Percentiles rank a stretch among this genome's conserved stretches.
phyloP scores from a whole-genome alignment of 2,888 invertebrate genomes.

The Vesta saturnalis region DNA sequence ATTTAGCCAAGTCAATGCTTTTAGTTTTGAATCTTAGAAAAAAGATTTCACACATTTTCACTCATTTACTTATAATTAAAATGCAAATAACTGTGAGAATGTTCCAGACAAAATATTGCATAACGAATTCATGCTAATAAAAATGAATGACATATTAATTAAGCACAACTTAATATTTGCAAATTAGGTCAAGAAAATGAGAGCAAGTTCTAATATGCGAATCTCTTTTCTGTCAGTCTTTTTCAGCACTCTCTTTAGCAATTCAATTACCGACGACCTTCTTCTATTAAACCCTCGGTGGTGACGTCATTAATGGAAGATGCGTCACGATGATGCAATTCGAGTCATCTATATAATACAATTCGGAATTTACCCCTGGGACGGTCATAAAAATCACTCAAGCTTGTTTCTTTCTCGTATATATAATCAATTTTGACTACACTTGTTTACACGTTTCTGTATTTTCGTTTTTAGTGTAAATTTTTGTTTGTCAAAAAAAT shows the following conservation, averaged over 20 bases:
- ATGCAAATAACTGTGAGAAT: too few relatives aligned
- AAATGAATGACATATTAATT: too few relatives aligned
- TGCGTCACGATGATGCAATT: constrained; percentile 53
- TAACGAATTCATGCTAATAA: too few relatives aligned
- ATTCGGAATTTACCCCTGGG: constrained; percentile 47
- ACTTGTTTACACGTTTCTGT: constrained; percentile 34
- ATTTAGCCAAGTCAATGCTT: too few relatives aligned
- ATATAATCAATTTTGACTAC: constrained; percentile 41
- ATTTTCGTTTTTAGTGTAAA: too few relatives aligned
- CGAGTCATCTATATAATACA: constrained; percentile 45
- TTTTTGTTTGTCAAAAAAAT: too few relatives aligned
- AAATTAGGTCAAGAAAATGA: too few relatives aligned
- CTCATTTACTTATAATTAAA: too few relatives aligned
- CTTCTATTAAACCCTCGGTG: constrained; percentile 36
- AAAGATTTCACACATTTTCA: too few relatives aligned
- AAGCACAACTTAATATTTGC: too few relatives aligned
- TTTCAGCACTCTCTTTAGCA: constrained; percentile 42
- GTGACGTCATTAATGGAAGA: constrained; percentile 53
- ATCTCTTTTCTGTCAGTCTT: constrained; percentile 46
- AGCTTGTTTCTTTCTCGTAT: constrained; percentile 28
- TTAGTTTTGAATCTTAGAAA: too few relatives aligned
- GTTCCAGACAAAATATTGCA: too few relatives aligned
- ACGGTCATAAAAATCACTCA: constrained; percentile 43
- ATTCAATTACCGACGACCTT: constrained; percentile 45
- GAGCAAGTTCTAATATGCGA: constrained; percentile 9